These are phyloP conservation scores for Spinus pinus DNA, from an alignment of 2,797 vertebrate genomes.

Conservation along the genomic window DNA sequence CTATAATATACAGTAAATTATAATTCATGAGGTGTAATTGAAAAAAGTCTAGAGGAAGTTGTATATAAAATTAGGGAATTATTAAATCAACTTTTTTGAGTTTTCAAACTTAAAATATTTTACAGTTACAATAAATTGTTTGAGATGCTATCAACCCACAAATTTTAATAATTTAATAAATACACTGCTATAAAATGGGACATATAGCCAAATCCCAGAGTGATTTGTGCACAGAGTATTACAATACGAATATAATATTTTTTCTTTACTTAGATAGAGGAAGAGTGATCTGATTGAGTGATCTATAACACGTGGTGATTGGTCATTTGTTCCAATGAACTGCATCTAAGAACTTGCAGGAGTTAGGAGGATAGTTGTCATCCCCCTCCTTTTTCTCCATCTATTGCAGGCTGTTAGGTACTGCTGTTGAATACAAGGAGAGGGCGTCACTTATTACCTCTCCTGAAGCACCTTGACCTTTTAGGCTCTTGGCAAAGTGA, in stretches of 20 bases:
- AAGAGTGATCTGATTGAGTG: constrained; percentile 36
- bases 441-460: not conserved
- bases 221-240: constrained; percentile 37
- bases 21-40: constrained; percentile 68
- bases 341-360: constrained; percentile 16
- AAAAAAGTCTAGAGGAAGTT: constrained; percentile 72
- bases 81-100: constrained; percentile 76
- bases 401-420: not conserved
- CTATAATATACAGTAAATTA: constrained; percentile 66
- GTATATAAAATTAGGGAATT: constrained; percentile 72
- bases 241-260: constrained; percentile 28
- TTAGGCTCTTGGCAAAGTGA: constrained; percentile 5
- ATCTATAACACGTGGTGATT: not conserved
- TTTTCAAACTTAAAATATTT: constrained; percentile 74
- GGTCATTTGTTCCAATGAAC: constrained; percentile 67
- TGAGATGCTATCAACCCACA: constrained; percentile 65
- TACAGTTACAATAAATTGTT: constrained; percentile 72
- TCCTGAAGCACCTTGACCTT: not conserved
- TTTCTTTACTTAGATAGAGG: constrained; percentile 58
- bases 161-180: constrained; percentile 77
- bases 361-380: constrained; percentile 29
- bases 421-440: not conserved
- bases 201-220: constrained; percentile 46
- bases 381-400: not conserved
- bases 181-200: constrained; percentile 47